Percentiles rank a stretch among this genome's conserved stretches.
Conservation (phyloP, 2,888 invertebrate genomes). For the Acrobasis repandana region DNA sequence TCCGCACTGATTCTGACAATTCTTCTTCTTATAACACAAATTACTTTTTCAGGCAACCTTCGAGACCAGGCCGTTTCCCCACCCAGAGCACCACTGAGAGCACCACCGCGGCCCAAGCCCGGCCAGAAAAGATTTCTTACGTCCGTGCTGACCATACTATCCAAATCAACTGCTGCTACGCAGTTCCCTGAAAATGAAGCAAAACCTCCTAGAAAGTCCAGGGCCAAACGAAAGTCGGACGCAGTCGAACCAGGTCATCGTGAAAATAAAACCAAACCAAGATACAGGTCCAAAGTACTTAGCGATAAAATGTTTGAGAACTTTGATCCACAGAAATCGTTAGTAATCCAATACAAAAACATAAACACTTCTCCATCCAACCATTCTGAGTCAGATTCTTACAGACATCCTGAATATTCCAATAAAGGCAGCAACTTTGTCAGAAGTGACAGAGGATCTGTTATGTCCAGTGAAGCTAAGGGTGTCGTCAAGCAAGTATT, state of each 20-base stretch:
- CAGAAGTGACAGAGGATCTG: conserved; percentile 3
- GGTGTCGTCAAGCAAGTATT: conserved; percentile 36
- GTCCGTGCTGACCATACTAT: conserved; percentile 53
- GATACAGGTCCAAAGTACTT: conserved; percentile 42
- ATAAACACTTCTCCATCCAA: conserved; percentile 50
- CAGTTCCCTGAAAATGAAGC: conserved; percentile 46
- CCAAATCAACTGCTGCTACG: conserved; percentile 54
- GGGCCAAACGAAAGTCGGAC: neutral
- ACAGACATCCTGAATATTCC: conserved; percentile 4
- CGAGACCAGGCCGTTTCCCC: neutral
- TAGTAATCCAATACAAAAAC: conserved; percentile 50
- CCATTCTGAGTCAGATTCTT: conserved; percentile 39
- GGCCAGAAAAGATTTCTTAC: conserved; percentile 49
- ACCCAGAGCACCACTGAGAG: conserved; percentile 39
- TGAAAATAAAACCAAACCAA: conserved; percentile 29
- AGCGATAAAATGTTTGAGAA: conserved; percentile 33
- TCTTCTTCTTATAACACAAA: no score
- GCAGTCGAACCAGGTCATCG: conserved; percentile 24
- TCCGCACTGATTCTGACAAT: no score
- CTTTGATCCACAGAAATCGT: conserved; percentile 39
- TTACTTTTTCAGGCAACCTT: conserved; percentile 1
- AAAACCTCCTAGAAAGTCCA: neutral
- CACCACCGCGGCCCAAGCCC: conserved; percentile 42
- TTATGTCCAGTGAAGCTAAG: conserved; percentile 25
- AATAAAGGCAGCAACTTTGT: neutral